Base-by-base conservation (phyloP, 2,797 vertebrate species). In the Microtus agrestis region DNA sequence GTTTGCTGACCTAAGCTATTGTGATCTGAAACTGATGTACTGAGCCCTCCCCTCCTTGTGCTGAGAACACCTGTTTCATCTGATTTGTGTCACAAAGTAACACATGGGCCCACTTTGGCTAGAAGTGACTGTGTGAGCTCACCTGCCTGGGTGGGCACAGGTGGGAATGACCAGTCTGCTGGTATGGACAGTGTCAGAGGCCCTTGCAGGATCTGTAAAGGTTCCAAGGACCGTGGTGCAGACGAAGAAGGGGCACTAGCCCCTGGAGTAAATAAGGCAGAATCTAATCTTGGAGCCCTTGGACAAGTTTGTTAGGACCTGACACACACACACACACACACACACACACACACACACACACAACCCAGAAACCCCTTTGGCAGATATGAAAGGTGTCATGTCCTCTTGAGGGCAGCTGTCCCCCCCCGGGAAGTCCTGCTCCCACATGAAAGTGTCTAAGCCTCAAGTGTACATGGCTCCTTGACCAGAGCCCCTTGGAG, bases 321-420 rank as follows among this genome's bases (percentile, higher is more conserved):
- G 37, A 21, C 5, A 48, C 9, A 12, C 12, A 48, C 1, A 14
- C 5, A 21, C 23, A 51, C 0, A 51, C 2, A 14, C 2, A 51
- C 12, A 13, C 11, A 51, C 11, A 13, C 10, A 21, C 37, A 54
- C 0, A 54, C 12, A 15, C 0, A 54, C 12, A 15, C 10, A 73
- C 21, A n/a, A 40, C 37, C 71, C 71, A 5, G 71, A 23, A 73
- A 40, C 37, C 37, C 10, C 9, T 73, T 40, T 40, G 71, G 37
- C 10, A 73, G 71, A 40, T 73, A 10, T 73, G 21, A 37, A 73
- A 73, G 71, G 37, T 73, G 21, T 25, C 37, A 25, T 40, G 71
- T 73, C 37, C 71, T 73, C 21, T 73, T 73, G 21, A 73, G 37
- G 71, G 3, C n/a, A 73, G 8, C 37, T 40, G 21, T 5, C 0